These are phyloP conservation scores for Solea solea DNA, from an alignment of 2,113 vertebrate genomes.

Conservation along the genomic window DNA sequence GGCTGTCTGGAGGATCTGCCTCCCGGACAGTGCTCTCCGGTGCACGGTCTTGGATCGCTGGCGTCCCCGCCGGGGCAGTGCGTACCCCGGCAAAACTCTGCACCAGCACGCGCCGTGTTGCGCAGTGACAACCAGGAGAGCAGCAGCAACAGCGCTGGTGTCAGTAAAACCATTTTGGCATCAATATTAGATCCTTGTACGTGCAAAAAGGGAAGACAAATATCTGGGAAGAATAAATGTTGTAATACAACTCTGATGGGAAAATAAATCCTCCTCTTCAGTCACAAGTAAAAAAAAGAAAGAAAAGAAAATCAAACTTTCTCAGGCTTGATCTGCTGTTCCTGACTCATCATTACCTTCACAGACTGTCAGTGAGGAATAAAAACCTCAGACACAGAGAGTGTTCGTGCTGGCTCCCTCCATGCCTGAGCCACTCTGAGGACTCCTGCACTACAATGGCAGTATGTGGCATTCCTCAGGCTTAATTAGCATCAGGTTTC, in stretches of 20 bases:
- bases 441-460: conserved; percentile 62
- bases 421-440: conserved; percentile 60
- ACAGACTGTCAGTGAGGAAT: conserved; percentile 57
- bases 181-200: neutral
- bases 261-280: neutral
- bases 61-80: conserved; percentile 65
- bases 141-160: conserved; percentile 58
- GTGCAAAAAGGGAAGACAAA: conserved; percentile 32
- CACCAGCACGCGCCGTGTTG: conserved; percentile 37
- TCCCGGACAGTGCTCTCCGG: conserved; percentile 76
- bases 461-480: conserved; percentile 79
- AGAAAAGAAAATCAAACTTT: conserved; percentile 11
- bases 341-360: conserved; percentile 25
- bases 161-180: conserved; percentile 63
- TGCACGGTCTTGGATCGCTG: conserved; percentile 76
- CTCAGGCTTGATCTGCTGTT: neutral
- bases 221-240: neutral
- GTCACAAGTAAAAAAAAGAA: neutral
- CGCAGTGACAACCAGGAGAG: conserved; percentile 39
- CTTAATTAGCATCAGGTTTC: conserved; percentile 86
- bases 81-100: conserved; percentile 74
- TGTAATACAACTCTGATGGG: neutral
- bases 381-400: conserved; percentile 52
- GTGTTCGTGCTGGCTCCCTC: conserved; percentile 44
- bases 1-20: conserved; percentile 67